Percentiles rank a stretch among this genome's conserved stretches.
Evolutionary conservation across 2,888 invertebrate genomes (phyloP).

Genomic region (Nephrotoma flavescens): DNA sequence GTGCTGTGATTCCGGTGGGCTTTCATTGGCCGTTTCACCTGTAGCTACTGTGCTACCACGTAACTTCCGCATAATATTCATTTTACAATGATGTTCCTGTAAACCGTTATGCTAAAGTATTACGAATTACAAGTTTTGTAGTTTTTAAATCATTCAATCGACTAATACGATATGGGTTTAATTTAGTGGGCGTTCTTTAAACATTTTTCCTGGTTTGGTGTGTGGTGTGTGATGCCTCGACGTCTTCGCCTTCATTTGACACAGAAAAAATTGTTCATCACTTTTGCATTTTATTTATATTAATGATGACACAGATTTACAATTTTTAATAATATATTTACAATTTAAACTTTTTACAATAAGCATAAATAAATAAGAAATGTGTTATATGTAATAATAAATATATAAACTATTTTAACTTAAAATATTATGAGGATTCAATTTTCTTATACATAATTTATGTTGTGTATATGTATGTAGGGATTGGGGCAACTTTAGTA

Average conservation of each 20-base stretch:
- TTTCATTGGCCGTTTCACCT: constrained; percentile 16
- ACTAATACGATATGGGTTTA: background rate
- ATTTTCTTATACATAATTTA: background rate
- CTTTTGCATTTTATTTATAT: background rate
- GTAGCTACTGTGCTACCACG: constrained; percentile 40
- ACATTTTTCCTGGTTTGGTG: background rate
- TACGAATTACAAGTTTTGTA: background rate
- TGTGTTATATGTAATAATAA: background rate
- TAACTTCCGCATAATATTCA: constrained; percentile 90
- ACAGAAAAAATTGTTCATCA: background rate
- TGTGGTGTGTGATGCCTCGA: background rate
- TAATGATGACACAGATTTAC: background rate
- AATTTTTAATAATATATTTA: background rate
- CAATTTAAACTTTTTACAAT: background rate
- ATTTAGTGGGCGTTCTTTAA: background rate
- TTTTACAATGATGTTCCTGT: constrained; percentile 24
- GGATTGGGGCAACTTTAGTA: constrained; percentile 2
- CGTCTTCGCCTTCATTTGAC: background rate
- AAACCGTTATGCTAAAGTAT: background rate
- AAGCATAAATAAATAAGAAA: background rate
- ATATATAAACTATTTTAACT: background rate
- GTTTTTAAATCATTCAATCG: background rate
- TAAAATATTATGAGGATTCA: background rate
- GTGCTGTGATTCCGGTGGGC: constrained; percentile 44
- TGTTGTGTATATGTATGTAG: background rate